Base-by-base conservation (phyloP, 2,797 vertebrate species). In the Amblyopsis hoosieri region DNA sequence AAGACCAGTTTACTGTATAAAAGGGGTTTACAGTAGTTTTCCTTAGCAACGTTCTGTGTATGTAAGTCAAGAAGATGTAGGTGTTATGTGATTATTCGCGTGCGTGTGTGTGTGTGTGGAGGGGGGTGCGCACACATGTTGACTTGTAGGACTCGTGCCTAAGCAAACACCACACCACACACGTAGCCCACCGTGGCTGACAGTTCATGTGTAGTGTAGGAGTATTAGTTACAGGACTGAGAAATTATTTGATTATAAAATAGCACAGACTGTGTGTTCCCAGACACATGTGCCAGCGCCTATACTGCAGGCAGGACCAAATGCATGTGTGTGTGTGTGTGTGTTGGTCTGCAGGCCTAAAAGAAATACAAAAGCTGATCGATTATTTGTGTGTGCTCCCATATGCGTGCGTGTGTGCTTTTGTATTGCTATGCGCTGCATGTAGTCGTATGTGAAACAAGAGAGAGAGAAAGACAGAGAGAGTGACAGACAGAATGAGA, bases 181-280 rank as follows among this genome's bases (percentile, higher is more conserved):
- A 87, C 80, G 64, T 1, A 69, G 85, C 80, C 81, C 82, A 80
- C 85, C 79, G 3, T 71, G 59, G 83, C 78, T 69, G 84, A 83
- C 79, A 76, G 72, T 74, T 78, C 49, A 7, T 64, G 62, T 71
- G 82, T 48, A 2, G 65, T 54, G 75, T 45, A 76, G 60, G 54
- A 14, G 64, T 86, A 79, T 88, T 71, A 76, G 79, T 88, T 87
- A 74, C 89, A 81, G 72, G 64, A 82, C 73, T 82, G 82, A 83
- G 76, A 85, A 87, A 87, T 89, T 72, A 90, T 89, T 88, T 87
- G 76, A 87, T 87, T 85, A 84, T 86, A 83, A 86, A 87, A 81
- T 72, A 85, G 58, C 12, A 1, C 63, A 23, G 66, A 72, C 78
- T 81, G 83, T 82, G 78, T 85, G 79, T 78, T 86, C 70, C 78